Base-by-base conservation (phyloP, 1,140 invertebrate genomes). In the Cydia strobilella region DNA sequence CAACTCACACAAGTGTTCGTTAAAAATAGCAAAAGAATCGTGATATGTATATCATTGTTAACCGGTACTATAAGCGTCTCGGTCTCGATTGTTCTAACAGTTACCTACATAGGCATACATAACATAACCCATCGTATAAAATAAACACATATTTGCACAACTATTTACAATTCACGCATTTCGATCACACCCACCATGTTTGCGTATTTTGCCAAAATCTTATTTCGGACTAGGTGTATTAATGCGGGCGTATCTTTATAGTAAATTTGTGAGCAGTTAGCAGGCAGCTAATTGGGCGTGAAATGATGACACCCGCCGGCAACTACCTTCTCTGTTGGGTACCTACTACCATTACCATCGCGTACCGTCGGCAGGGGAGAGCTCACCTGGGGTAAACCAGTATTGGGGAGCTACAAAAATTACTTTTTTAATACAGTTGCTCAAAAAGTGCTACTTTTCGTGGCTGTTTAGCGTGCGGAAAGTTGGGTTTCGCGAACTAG, bases 201-300 rank as follows among this genome's bases (percentile, higher is more conserved):
- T 59, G 54, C 20, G 7, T 5, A 59, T 59, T 23, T 18, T 23
- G 18, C 20, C 6, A 59, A 59, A 20, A 59, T 59, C 6, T 23
- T 54, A 18, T 59, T 59, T 23, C 18, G 20, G 54, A 45, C 42
- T 5, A 39, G 39, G 39, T 42, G 12, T 42, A 42, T 18, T 54
- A 18, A 18, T 18, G 51, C 6, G 15, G 5, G 51, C 51, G n/a
- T 18, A 54, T 54, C 54, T 23, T 20, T 59, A 48, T 76, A 62
- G 74, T 51, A 79, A 76, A 77, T 74, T 73, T 74, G 83, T 69
- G 15, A 69, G 27, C 35, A 69, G 48, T 79, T 79, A 81, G 78
- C 79, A 77, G 71, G 81, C 82, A 84, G 76, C 83, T 84, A 87
- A 90, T 87, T 85, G 79, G 75, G 83, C 80, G 81, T 86, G 82